A percentile compares a stretch with the other conserved stretches of the same genome.
phyloP scores from a whole-genome alignment of 2,888 invertebrate genomes.

The Atherix ibis region DNA sequence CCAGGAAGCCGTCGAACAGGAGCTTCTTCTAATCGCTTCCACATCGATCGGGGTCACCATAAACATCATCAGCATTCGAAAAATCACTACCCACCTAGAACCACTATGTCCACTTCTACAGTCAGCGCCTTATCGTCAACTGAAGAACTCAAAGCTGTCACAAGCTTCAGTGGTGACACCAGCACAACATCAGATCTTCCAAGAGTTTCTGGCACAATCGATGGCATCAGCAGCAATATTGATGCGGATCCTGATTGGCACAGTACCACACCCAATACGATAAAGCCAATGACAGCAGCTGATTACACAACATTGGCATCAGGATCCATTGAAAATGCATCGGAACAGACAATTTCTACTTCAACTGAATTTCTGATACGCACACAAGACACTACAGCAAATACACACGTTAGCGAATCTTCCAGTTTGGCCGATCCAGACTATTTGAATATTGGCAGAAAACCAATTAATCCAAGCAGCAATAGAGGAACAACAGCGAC shows the following conservation, averaged over 20 bases:
- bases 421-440: neutral
- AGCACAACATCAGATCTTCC: neutral
- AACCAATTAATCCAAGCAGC: too few relatives aligned
- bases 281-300: too few relatives aligned
- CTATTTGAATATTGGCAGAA: too few relatives aligned
- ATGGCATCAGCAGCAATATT: neutral
- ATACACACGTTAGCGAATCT: conserved; percentile 2
- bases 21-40: conserved; percentile 10
- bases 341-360: neutral
- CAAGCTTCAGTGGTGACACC: too few relatives aligned
- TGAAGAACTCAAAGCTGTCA: too few relatives aligned
- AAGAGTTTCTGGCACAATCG: neutral
- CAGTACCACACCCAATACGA: neutral
- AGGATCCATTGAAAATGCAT: neutral
- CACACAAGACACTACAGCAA: too few relatives aligned
- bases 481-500: conserved; percentile 6
- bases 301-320: neutral
- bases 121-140: neutral
- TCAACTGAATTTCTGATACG: too few relatives aligned
- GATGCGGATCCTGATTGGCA: neutral
- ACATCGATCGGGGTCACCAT: conserved; percentile 9
- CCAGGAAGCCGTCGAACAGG: conserved; percentile 5
- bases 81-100: neutral
- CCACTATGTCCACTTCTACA: neutral
- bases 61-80: conserved; percentile 2